Evolutionary conservation across 2,888 invertebrate species (phyloP), one percentile per base, ranked within the genome.

Genomic region (Ellobium chinense): DNA sequence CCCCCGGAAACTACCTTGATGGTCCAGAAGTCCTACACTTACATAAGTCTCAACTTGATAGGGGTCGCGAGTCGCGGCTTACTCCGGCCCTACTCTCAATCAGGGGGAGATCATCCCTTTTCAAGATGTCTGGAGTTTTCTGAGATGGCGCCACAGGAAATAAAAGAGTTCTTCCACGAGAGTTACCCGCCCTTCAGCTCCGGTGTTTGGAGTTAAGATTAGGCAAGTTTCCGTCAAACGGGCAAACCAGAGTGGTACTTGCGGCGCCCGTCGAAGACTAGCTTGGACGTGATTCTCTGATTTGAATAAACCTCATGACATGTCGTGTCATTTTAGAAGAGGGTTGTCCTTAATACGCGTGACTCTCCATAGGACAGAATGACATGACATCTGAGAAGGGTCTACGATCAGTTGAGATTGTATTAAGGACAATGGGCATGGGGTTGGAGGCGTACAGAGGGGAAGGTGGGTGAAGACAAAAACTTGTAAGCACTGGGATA

Each of bases 171-270:
- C 72, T 36, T 31, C 58, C 27, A 14, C n/a, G 29, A 37, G 60
- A 58, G 36, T 36, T 58, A 56, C 72, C 56, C 24, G 24, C 12
- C 27, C 36, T 27, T 72, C 24, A 24, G 27, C 27, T 36, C 18
- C 37, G 24, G 27, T 72, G 72, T 72, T 72, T 72, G 72, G 58
- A 34, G 72, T 72, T 72, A 58, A 36, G 72, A 72, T 72, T 72
- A 60, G 72, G 24, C 72, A 72, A 72, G 72, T 21, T 37, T 2
- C 58, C 14, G 72, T 21, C 56, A 56, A 24, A 21, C 54, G 31
- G 18, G 9, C n/a, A 54, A 21, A 31, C n/a, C 54, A 70, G 46
- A 54, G 34, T 18, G 34, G 56, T 56, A 27, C 70, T 70, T 34
- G 56, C 5, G 56, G 21, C n/a, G 14, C 34, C 1, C 21, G 18